These are phyloP conservation scores for Diacarnus erythraeanus DNA, from an alignment of 37 sponge, comb jelly and placozoan genomes.

Conservation along the genomic window DNA sequence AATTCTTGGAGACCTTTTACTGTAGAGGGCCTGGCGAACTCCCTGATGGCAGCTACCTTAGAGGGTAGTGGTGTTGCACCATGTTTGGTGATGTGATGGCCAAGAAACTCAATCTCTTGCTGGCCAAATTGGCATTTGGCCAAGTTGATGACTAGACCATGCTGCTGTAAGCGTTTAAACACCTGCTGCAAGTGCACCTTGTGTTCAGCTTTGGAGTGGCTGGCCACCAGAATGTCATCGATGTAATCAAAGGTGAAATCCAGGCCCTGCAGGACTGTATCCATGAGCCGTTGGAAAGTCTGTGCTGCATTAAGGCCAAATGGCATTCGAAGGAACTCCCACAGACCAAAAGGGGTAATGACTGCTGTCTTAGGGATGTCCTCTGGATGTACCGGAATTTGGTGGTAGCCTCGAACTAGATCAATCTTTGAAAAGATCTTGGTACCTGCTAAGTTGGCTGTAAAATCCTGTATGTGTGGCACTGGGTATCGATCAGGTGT, in stretches of 20 bases:
- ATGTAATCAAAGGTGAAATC: conserved; percentile 30
- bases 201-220: conserved; percentile 46
- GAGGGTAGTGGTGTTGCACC: conserved; percentile 30
- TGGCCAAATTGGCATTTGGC: conserved; percentile 28
- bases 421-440: conserved; percentile 62
- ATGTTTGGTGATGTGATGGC: conserved; percentile 16
- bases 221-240: conserved; percentile 55
- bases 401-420: conserved; percentile 51
- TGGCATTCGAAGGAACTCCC: conserved; percentile 46
- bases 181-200: conserved; percentile 21
- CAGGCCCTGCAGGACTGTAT: conserved; percentile 58
- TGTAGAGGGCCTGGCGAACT: conserved; percentile 15
- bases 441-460: conserved; percentile 44
- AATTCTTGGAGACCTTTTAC: conserved; percentile 32
- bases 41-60: conserved; percentile 9
- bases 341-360: conserved; percentile 64
- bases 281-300: conserved; percentile 60
- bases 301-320: conserved; percentile 63
- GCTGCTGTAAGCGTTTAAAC: conserved; percentile 7
- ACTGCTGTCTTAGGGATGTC: conserved; percentile 69
- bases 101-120: conserved; percentile 18
- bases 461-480: conserved; percentile 70
- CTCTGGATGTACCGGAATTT: conserved; percentile 46
- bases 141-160: conserved; percentile 36
- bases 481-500: conserved; percentile 66